These are phyloP conservation scores for Drosophila funebris DNA, from an alignment of 1,140 invertebrate genomes.

Conservation along the genomic window DNA sequence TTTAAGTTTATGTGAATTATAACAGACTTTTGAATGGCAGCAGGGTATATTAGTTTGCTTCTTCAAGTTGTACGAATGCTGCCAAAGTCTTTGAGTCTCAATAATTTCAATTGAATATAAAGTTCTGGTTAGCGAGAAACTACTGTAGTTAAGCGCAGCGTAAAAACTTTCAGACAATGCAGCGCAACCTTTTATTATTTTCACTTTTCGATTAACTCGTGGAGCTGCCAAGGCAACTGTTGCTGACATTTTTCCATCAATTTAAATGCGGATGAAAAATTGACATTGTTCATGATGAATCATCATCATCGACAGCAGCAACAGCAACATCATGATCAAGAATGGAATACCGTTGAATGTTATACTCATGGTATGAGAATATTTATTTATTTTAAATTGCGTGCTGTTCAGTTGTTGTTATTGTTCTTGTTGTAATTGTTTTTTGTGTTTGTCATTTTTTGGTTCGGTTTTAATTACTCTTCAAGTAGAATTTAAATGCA, in stretches of 20 bases:
- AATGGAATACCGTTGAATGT: conserved; percentile 19
- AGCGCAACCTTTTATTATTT: conserved; percentile 35
- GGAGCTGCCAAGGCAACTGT: conserved; percentile 49
- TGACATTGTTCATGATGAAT: conserved; percentile 27
- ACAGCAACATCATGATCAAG: conserved; percentile 7
- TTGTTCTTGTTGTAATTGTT: conserved; percentile 10
- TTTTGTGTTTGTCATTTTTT: conserved; percentile 10
- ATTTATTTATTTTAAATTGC: conserved; percentile 8
- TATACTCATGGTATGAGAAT: background rate
- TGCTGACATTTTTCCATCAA: conserved; percentile 74
- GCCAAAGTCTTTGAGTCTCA: background rate
- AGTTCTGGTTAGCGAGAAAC: background rate
- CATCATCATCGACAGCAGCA: conserved; percentile 15
- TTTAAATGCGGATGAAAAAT: conserved; percentile 56
- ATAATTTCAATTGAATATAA: background rate
- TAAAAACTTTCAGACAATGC: background rate
- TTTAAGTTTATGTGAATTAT: no score
- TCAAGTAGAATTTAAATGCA: conserved; percentile 26
- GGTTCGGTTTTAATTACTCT: conserved; percentile 46
- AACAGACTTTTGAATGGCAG: no score
- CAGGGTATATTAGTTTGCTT: no score
- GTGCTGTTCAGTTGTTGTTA: background rate
- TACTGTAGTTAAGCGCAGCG: background rate
- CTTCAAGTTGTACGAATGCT: no score
- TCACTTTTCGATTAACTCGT: conserved; percentile 54